A percentile compares a stretch with the other conserved stretches of the same genome.
Evolutionary conservation across 2,113 vertebrate species (phyloP).

Genomic region (Polypterus bichir): DNA sequence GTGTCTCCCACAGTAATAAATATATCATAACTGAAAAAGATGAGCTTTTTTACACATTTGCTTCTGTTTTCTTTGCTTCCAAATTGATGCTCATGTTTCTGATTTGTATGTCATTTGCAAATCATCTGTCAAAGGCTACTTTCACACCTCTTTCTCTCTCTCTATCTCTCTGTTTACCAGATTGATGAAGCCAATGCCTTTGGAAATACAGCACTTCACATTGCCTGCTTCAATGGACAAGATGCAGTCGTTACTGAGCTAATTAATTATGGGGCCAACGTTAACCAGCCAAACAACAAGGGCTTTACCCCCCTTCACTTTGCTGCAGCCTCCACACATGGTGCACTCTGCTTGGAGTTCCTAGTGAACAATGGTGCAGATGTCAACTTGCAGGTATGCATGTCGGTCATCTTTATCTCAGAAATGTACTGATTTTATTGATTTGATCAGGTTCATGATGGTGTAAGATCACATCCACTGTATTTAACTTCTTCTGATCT

Average conservation of each 20-base stretch:
- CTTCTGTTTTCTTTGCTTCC: no score
- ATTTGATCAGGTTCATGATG: no score
- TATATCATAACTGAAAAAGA: no score
- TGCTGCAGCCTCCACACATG: constrained; percentile 83
- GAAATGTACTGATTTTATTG: not conserved
- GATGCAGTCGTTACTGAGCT: constrained; percentile 85
- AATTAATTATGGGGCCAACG: constrained; percentile 86
- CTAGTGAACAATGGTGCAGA: constrained; percentile 89
- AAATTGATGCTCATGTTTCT: no score
- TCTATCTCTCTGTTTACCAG: constrained; percentile 37
- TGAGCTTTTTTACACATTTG: no score
- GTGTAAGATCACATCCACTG: no score
- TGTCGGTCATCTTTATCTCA: not conserved
- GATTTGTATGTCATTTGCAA: no score
- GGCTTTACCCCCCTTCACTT: constrained; percentile 95
- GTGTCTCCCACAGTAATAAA: no score
- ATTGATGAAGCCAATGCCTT: constrained; percentile 87
- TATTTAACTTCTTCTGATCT: no score
- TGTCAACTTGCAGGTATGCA: constrained; percentile 81
- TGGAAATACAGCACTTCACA: constrained; percentile 86
- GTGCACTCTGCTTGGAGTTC: constrained; percentile 82
- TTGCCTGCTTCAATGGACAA: constrained; percentile 91
- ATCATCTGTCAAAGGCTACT: no score
- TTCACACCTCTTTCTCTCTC: not conserved
- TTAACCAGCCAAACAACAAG: constrained; percentile 85